Evolutionary conservation across 2,888 invertebrate genomes (phyloP), one percentile per base, ranked within the genome.

Genomic region (Drosophila picticornis): DNA sequence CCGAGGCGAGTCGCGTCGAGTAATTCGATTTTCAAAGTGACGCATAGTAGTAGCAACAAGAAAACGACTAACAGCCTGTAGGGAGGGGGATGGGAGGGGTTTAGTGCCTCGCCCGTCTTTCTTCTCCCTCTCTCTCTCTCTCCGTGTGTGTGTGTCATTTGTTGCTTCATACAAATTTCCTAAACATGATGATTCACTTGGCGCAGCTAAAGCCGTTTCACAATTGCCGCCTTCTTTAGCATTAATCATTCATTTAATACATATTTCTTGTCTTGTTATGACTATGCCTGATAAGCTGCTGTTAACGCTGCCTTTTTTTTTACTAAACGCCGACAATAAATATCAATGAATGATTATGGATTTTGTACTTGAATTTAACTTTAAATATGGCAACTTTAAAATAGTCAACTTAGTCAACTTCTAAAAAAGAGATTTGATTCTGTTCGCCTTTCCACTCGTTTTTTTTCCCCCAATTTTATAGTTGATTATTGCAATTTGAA

Each of bases 21-120:
- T 90, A 88, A 86, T 86, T 90, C 89, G 85, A 90, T 90, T 90
- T 90, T 83, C 48, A 72, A 74, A 88, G 79, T 85, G 85, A 85
- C 85, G 85, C 85, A 85, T 85, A 73, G 74, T 86, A 61, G 16
- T 40, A 50, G 13, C 32, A 34, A 31, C 10, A 64, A 60, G 40
- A 40, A 40, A 22, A 57, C 51, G 31, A 38, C 36, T n/a, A 29
- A 56, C 7, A 34, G 27, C 10, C 29, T 48, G 69, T 9, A 50
- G 50, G n/a, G n/a, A n/a, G n/a, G n/a, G 10, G 16, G 0, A 4
- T 22, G 43, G 9, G 31, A 22, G 36, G 52, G 51, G 43, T 55
- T 73, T 29, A 73, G n/a, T 57, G 43, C 19, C 51, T 50, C 65
- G 64, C 73, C 64, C 56, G 51, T 50, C 13, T 32, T 31, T 16